phyloP scores from a whole-genome alignment of 2,888 invertebrate species.

The Hyppa rectilinea region DNA sequence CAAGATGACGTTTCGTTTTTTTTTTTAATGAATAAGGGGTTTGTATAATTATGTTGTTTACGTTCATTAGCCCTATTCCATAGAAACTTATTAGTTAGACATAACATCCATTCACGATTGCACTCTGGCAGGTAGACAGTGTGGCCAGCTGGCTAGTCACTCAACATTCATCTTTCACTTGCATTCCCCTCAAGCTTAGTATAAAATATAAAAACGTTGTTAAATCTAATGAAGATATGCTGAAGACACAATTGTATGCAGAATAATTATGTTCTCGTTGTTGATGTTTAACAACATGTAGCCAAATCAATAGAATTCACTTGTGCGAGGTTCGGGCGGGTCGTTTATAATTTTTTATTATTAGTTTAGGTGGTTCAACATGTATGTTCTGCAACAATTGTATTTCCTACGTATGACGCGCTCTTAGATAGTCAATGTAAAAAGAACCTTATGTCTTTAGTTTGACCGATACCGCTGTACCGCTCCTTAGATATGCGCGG shows the following conservation, averaged over 20 bases:
- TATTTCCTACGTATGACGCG: conserved; percentile 12
- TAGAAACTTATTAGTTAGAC: conserved; percentile 31
- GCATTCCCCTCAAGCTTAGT: conserved; percentile 48
- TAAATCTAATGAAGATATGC: conserved; percentile 37
- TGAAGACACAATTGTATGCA: conserved; percentile 33
- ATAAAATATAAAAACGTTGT: conserved; percentile 60
- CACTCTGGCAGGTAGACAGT: conserved; percentile 46
- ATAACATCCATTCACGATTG: conserved; percentile 52
- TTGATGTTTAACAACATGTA: too few relatives aligned
- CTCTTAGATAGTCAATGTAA: conserved; percentile 25
- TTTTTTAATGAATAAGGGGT: background rate
- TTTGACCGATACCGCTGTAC: too few relatives aligned
- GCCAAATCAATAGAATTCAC: background rate
- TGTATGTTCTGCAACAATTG: conserved; percentile 32
- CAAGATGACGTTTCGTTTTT: too few relatives aligned
- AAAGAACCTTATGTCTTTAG: conserved; percentile 41
- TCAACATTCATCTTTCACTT: conserved; percentile 38
- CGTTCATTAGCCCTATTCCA: conserved; percentile 4
- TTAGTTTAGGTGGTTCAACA: background rate
- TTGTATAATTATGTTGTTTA: background rate
- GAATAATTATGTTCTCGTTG: background rate
- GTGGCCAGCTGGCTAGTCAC: conserved; percentile 35
- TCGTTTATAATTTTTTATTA: background rate
- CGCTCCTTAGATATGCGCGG: too few relatives aligned
- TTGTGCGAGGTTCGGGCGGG: background rate